Percentiles rank a stretch among this genome's conserved stretches.
phyloP scores from a whole-genome alignment of 2,888 invertebrate species.

The Rhagophthalmus giganteus region DNA sequence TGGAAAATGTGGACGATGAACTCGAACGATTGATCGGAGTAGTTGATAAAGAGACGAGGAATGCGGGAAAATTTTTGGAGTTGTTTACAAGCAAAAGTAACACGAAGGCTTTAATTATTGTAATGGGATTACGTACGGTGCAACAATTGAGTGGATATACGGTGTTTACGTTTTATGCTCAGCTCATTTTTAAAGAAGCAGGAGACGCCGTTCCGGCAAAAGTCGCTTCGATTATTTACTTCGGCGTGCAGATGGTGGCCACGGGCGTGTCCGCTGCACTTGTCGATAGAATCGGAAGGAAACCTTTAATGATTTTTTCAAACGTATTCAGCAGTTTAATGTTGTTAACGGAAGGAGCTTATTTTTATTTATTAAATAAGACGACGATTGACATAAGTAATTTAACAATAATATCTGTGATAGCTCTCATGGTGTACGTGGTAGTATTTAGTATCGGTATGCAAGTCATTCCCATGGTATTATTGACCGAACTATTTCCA shows the following conservation, averaged over 20 bases:
- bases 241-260: constrained; percentile 61
- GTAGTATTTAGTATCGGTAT: constrained; percentile 59
- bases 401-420: constrained; percentile 54
- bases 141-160: constrained; percentile 65
- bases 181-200: constrained; percentile 56
- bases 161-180: constrained; percentile 65
- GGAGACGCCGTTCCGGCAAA: constrained; percentile 52
- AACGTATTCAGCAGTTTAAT: constrained; percentile 54
- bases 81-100: constrained; percentile 61
- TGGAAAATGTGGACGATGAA: constrained; percentile 56
- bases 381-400: constrained; percentile 46
- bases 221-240: constrained; percentile 46
- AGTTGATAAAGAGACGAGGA: constrained; percentile 55
- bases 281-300: constrained; percentile 62
- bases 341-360: constrained; percentile 52
- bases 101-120: constrained; percentile 66
- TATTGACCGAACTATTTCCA: constrained; percentile 62
- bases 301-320: constrained; percentile 59
- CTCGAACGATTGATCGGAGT: constrained; percentile 44
- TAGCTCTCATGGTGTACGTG: constrained; percentile 56
- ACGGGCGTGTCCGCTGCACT: constrained; percentile 62
- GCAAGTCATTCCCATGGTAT: constrained; percentile 58
- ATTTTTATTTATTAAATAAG: constrained; percentile 55
- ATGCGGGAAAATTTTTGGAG: constrained; percentile 60
- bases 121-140: constrained; percentile 61